A percentile compares a stretch with the other conserved stretches of the same genome.
These are phyloP conservation scores for Nowickia ferox DNA, from an alignment of 2,888 invertebrate species.

Conservation along the genomic window DNA sequence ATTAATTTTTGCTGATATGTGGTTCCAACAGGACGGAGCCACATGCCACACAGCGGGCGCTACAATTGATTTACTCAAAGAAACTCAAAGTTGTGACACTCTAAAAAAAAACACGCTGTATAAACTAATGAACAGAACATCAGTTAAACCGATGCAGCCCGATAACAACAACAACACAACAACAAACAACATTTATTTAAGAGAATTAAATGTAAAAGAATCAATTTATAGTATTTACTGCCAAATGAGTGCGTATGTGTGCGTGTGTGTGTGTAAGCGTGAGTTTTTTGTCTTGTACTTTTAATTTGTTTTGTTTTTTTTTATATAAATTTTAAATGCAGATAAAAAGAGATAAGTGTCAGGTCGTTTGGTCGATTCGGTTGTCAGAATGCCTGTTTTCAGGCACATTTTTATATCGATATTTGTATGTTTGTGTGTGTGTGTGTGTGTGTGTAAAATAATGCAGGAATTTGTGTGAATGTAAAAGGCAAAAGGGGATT, in stretches of 20 bases:
- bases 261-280: constrained; percentile 20
- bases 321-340: constrained; percentile 72
- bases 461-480: constrained; percentile 10
- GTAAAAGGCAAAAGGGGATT: constrained; percentile 59
- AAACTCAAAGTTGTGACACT: too few relatives aligned
- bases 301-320: constrained; percentile 42
- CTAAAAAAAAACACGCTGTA: too few relatives aligned
- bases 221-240: constrained; percentile 72
- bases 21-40: too few relatives aligned
- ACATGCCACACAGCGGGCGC: too few relatives aligned
- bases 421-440: neutral
- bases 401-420: constrained; percentile 38
- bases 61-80: too few relatives aligned
- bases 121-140: constrained; percentile 44
- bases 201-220: constrained; percentile 73
- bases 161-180: constrained; percentile 4
- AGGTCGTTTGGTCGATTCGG: constrained; percentile 73
- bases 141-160: constrained; percentile 48
- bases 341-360: constrained; percentile 76
- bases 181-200: constrained; percentile 49
- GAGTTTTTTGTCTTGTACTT: constrained; percentile 38
- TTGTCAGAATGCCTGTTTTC: constrained; percentile 66
- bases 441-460: neutral
- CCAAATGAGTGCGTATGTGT: constrained; percentile 1
- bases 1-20: too few relatives aligned